A percentile compares a stretch with the other conserved stretches of the same genome.
Conservation (phyloP, 1,140 invertebrate species). For the Hestina assimilis region DNA sequence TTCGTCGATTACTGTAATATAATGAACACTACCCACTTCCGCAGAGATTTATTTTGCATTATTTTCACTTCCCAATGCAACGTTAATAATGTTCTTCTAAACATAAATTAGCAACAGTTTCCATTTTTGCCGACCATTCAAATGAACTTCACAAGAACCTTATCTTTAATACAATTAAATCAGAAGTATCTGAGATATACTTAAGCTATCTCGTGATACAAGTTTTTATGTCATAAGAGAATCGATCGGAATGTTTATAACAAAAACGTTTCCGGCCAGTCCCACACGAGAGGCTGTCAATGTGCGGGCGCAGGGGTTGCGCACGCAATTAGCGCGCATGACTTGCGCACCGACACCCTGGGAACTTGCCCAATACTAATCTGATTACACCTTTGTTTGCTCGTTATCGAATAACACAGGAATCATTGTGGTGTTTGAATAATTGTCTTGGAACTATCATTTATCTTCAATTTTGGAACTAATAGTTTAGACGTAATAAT, state of each 20-base stretch:
- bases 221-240: neutral
- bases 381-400: conserved; percentile 30
- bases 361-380: conserved; percentile 27
- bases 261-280: conserved; percentile 8
- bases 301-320: conserved; percentile 4
- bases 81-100: too few relatives aligned
- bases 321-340: conserved; percentile 44
- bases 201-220: neutral
- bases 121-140: too few relatives aligned
- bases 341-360: conserved; percentile 34
- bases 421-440: neutral
- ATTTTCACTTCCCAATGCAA: too few relatives aligned
- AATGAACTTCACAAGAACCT: too few relatives aligned
- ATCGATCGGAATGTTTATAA: conserved; percentile 10
- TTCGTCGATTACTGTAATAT: too few relatives aligned
- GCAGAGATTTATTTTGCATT: too few relatives aligned
- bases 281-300: conserved; percentile 7
- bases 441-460: neutral
- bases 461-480: too few relatives aligned
- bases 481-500: too few relatives aligned
- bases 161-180: neutral
- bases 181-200: neutral
- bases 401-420: conserved; percentile 2
- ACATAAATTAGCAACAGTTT: too few relatives aligned
- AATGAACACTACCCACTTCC: too few relatives aligned